Base-by-base conservation (phyloP, 92 coral and sea anemone species). In the Phenganax stokvisi region DNA sequence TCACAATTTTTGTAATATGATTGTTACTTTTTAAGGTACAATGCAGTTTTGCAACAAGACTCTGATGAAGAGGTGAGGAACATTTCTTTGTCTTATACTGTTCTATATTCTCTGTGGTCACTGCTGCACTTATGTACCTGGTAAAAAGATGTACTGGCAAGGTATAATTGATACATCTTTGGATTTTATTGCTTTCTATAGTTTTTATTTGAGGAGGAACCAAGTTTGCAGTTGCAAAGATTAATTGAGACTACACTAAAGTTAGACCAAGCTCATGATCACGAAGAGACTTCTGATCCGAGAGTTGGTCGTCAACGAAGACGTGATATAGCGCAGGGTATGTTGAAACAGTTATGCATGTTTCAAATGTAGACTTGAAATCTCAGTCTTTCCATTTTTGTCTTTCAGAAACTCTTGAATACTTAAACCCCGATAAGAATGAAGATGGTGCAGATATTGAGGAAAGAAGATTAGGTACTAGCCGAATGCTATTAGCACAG, bases 61-160 rank as follows among this genome's bases (percentile, higher is more conserved):
- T 79, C 83, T 52, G 83, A 79, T 12, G 83, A 79, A 47, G 83
- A 79, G 83, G 83, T 79, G 29, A 78, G 72, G 60, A 25, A 59
- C 7, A 6, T 12, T 74, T 53, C 11, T 37, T n/a, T 17, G 11
- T 3, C 3, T 6, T 25, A 0, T 69, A 13, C 74, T 69, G 12
- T 69, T 30, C 11, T 65, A 17, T 65, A 17, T 65, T 12, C 65
- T 59, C 16, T 20, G 15, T 59, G 25, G 25, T 3, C 7, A 7
- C 15, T 12, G 25, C 25, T 13, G 16, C 7, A 59, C n/a, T 5
- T 1, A 5, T 37, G 47, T 37, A 5, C 47, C 47, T 5, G 5
- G 47, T 2, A 37, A 2, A 37, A 37, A 5, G 47, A 37, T 37
- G 2, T 2, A 37, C 13, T 61, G 8, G 13, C 25, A 28, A 13